phyloP scores from a whole-genome alignment of 2,888 invertebrate genomes.

The Dicyrtomina minuta region DNA sequence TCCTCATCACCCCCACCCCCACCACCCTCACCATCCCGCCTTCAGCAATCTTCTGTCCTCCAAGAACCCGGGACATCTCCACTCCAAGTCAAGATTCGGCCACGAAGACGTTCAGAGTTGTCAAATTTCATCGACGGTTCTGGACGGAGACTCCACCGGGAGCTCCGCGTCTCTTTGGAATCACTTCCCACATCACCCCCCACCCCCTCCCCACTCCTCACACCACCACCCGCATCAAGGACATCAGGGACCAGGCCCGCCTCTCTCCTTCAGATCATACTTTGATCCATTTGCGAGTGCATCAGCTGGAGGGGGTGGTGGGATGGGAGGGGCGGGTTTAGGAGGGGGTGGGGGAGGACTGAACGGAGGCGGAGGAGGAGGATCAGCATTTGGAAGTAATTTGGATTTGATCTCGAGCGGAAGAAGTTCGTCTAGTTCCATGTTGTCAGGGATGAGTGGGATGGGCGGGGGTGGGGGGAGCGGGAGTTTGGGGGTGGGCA shows the following conservation, averaged over 20 bases:
- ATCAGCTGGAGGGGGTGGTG: slow-evolving; percentile 3
- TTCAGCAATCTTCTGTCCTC: slow-evolving; percentile 26
- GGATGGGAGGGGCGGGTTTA: background rate
- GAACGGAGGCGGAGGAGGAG: background rate
- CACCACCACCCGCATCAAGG: background rate
- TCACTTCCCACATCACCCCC: slow-evolving; percentile 25
- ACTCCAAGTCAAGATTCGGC: background rate
- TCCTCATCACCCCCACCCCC: slow-evolving; percentile 35
- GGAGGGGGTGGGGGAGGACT: background rate
- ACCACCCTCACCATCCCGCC: slow-evolving; percentile 23
- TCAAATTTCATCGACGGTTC: slow-evolving; percentile 38
- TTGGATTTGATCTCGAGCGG: no score
- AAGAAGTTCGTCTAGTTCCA: no score
- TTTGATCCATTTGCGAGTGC: slow-evolving; percentile 38
- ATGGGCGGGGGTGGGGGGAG: background rate
- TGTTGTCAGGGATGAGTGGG: no score
- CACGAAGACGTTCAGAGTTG: slow-evolving; percentile 35
- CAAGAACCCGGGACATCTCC: slow-evolving; percentile 29
- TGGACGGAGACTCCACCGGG: slow-evolving; percentile 34
- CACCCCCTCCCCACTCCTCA: background rate
- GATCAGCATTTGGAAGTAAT: no score
- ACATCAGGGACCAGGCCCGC: slow-evolving; percentile 19
- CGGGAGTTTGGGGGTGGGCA: no score
- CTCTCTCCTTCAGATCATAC: slow-evolving; percentile 41
- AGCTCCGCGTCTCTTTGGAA: slow-evolving; percentile 36